A percentile compares a stretch with the other conserved stretches of the same genome.
phyloP scores from a whole-genome alignment of 2,113 vertebrate species.

The Scytalopus superciliaris region DNA sequence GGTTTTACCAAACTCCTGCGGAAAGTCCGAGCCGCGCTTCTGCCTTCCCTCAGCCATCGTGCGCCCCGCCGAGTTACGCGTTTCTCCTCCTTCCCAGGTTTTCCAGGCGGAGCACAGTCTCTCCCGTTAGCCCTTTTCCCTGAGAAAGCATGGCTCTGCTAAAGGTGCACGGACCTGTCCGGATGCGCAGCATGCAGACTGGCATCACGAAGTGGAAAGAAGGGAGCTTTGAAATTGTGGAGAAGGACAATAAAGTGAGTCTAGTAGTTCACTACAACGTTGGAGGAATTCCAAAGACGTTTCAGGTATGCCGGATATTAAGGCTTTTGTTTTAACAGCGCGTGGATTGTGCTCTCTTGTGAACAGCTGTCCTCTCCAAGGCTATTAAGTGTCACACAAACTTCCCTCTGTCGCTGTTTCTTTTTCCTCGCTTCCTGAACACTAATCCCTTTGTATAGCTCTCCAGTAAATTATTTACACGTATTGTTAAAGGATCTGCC shows the following conservation, averaged over 20 bases:
- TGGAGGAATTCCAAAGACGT: constrained; percentile 84
- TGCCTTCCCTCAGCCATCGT: not conserved
- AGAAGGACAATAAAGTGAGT: constrained; percentile 92
- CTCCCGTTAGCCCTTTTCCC: constrained; percentile 2
- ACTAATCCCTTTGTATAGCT: constrained; percentile 22
- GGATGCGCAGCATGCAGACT: constrained; percentile 84
- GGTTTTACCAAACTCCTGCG: accelerated
- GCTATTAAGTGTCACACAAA: not conserved
- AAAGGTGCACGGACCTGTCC: constrained; percentile 88
- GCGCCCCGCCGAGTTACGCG: not conserved
- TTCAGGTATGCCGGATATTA: constrained; percentile 83
- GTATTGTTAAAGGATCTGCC: not conserved
- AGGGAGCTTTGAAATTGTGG: constrained; percentile 93
- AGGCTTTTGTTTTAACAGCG: constrained; percentile 43
- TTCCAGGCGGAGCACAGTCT: constrained; percentile 8
- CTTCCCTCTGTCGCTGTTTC: constrained; percentile 7
- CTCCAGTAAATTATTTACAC: constrained; percentile 31
- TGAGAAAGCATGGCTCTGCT: constrained; percentile 76
- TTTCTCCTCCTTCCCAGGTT: constrained; percentile 35
- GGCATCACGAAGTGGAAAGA: constrained; percentile 95
- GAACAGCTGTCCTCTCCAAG: constrained; percentile 38
- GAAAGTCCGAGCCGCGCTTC: not conserved
- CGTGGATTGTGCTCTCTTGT: constrained; percentile 7
- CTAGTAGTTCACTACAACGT: constrained; percentile 88
- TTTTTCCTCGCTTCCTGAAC: constrained; percentile 39